Base-by-base conservation (phyloP, 1,140 invertebrate genomes). In the Caenorhabditis latens region DNA sequence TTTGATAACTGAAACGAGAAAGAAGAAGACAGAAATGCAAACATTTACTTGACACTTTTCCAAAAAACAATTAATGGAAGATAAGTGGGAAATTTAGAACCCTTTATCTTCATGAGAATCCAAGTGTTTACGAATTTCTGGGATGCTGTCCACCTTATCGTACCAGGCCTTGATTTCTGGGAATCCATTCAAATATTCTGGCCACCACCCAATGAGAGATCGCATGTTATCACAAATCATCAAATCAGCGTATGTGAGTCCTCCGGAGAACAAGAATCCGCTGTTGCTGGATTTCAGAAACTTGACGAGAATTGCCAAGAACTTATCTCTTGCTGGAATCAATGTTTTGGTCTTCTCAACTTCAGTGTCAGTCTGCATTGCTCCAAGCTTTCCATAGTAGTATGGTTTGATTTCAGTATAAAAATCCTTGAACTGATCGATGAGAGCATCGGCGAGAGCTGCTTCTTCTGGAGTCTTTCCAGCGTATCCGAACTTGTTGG, bases 381-480 rank as follows among this genome's bases (percentile, higher is more conserved):
- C 40, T 42, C 53, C 75, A n/a, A 86, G 6, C n/a, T 65, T 50
- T 11, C 43, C 32, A 24, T 82, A 86, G 57, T 79, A 86, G 40
- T 82, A 86, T 40, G 50, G 32, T 21, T 57, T 61, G 55, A 87
- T 84, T 55, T 84, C 83, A 16, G 24, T 48, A 24, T 84, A 84
- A 50, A 57, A 87, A 57, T 87, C 86, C 82, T 86, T 86, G 85
- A 57, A 79, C 24, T 86, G 85, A 58, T 86, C 85, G 85, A 65
- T 48, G n/a, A 86, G 50, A 42, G 85, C 85, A 16, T 86, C 85
- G 40, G 65, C 85, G 8, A 79, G n/a, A 9, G 83, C 86, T 19
- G 57, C 83, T 55, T 87, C 86, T 21, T 84, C 57, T 40, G 79
- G 43, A 21, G 55, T 58, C n/a, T 84, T 83, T 43, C 83, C 83